Percentiles rank a stretch among this genome's conserved stretches.
These are phyloP conservation scores for Notarius lentiginosus DNA, from an alignment of 2,113 vertebrate genomes.

Conservation along the genomic window DNA sequence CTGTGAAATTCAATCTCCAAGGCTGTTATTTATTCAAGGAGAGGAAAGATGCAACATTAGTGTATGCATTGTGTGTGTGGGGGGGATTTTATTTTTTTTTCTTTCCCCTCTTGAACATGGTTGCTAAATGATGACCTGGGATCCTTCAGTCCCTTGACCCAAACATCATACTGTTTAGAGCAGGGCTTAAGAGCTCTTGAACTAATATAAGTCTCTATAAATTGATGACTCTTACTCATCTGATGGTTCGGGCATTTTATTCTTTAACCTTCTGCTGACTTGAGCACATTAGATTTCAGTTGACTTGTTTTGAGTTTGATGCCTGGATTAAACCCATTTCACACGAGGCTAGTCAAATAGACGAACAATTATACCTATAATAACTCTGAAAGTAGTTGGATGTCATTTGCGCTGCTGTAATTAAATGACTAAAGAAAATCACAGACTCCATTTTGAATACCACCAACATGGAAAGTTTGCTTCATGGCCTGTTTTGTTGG, in stretches of 20 bases:
- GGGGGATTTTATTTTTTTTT: background rate
- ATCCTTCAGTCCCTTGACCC: background rate
- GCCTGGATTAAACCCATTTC: background rate
- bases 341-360: background rate
- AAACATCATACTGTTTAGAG: background rate
- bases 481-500: background rate
- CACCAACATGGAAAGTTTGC: background rate
- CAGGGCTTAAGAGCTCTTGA: background rate
- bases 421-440: background rate
- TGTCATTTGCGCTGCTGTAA: background rate
- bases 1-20: background rate
- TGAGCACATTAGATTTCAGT: background rate
- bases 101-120: background rate
- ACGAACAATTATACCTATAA: background rate
- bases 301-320: background rate
- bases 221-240: background rate
- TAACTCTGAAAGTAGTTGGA: background rate
- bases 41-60: background rate
- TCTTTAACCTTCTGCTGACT: background rate
- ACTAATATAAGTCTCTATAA: background rate
- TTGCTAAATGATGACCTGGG: background rate
- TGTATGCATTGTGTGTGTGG: background rate
- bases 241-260: background rate
- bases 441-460: background rate
- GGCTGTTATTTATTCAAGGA: background rate